Conservation (phyloP, 2,797 vertebrate species). For the Mus minutoides region DNA sequence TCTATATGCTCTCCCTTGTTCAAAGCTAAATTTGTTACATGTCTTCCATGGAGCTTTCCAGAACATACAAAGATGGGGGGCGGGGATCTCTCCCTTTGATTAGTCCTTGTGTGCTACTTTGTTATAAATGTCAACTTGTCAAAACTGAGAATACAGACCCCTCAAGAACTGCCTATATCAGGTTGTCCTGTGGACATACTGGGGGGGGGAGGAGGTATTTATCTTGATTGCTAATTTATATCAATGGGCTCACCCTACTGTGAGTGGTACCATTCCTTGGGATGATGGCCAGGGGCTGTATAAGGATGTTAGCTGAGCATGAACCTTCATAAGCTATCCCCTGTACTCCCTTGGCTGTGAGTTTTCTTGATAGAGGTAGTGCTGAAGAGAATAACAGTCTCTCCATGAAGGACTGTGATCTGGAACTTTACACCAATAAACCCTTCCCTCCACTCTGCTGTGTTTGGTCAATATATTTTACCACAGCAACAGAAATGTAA, state of each 20-base stretch:
- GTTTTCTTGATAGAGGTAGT: not conserved
- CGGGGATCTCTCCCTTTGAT: not conserved
- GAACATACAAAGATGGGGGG: not conserved
- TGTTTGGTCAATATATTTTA: not conserved
- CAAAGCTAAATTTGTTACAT: not conserved
- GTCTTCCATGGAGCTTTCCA: not conserved
- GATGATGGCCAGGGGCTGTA: not conserved
- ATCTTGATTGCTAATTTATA: not conserved
- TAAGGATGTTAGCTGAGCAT: not conserved
- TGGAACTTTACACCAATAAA: not conserved
- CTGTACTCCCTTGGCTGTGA: not conserved
- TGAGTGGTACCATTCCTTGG: not conserved
- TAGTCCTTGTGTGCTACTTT: not conserved
- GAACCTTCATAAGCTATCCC: not conserved
- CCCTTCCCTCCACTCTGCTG: not conserved
- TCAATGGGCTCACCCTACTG: not conserved
- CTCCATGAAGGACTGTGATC: not conserved
- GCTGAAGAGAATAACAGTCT: not conserved
- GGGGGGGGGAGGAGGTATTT: not conserved
- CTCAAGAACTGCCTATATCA: not conserved
- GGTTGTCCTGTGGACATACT: not conserved
- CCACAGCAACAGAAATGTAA: not conserved
- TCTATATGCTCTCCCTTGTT: not conserved
- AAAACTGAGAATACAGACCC: not conserved
- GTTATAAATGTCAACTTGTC: not conserved